Percentiles rank a stretch among this genome's conserved stretches.
These are phyloP conservation scores for Drosophila peninsularis DNA, from an alignment of 2,888 invertebrate genomes.

Conservation along the genomic window DNA sequence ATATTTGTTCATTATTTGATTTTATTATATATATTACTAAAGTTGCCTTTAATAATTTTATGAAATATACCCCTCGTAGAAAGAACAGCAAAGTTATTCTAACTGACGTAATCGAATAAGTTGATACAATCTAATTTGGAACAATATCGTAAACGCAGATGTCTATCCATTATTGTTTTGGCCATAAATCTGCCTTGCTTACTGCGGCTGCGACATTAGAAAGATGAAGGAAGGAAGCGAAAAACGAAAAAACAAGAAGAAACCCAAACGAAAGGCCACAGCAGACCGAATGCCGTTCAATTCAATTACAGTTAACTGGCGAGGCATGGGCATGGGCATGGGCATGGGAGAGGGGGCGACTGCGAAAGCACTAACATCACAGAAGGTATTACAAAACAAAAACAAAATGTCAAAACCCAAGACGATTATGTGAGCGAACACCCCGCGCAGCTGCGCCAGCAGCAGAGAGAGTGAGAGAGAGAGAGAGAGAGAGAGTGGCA, in stretches of 20 bases:
- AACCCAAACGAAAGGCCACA: slow-evolving; percentile 5
- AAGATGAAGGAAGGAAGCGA: slow-evolving; percentile 5
- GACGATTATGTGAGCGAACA: slow-evolving; percentile 76
- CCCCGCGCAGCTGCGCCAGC: slow-evolving; percentile 72
- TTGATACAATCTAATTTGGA: slow-evolving; percentile 10
- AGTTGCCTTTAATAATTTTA: not conserved
- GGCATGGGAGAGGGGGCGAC: slow-evolving; percentile 14
- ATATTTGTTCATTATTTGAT: not conserved
- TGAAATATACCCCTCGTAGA: not conserved
- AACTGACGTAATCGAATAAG: slow-evolving; percentile 32
- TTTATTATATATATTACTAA: no score
- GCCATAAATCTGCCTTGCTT: slow-evolving; percentile 43
- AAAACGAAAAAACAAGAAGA: slow-evolving; percentile 3
- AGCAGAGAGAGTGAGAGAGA: not conserved
- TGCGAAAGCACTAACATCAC: slow-evolving; percentile 73
- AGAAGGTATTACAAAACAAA: slow-evolving; percentile 78
- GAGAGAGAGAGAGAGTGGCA: not conserved
- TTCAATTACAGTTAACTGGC: slow-evolving; percentile 78
- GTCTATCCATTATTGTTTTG: slow-evolving; percentile 43
- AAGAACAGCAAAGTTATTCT: slow-evolving; percentile 1
- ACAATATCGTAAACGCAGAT: slow-evolving; percentile 16
- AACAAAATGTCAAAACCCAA: slow-evolving; percentile 80
- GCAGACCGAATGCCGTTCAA: slow-evolving; percentile 51
- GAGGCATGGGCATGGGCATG: not conserved
- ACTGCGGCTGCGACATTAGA: slow-evolving; percentile 15